Percentiles rank a stretch among this genome's conserved stretches.
Conservation (phyloP, 2,888 invertebrate species). For the Lasioglossum vierecki region DNA sequence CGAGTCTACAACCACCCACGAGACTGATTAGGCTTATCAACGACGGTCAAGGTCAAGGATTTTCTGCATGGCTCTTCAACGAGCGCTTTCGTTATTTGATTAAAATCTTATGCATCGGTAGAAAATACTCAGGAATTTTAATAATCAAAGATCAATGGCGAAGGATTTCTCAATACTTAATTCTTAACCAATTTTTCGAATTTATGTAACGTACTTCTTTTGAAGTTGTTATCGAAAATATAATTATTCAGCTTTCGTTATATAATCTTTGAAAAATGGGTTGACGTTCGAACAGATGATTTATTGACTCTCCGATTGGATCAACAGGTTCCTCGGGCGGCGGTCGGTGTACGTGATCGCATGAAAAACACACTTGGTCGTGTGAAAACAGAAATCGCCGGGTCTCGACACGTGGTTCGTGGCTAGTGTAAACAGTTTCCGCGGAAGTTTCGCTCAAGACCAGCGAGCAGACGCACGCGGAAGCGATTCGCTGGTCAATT, state of each 20-base stretch:
- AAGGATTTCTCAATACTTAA: no score
- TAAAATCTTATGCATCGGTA: neutral
- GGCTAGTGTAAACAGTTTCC: neutral
- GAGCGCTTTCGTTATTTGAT: neutral
- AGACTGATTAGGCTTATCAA: conserved; percentile 35
- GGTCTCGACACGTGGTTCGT: neutral
- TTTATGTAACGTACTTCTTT: no score
- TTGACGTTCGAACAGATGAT: neutral
- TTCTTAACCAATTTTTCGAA: no score
- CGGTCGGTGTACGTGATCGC: neutral
- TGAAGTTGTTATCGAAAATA: no score
- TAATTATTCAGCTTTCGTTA: no score
- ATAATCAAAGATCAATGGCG: no score
- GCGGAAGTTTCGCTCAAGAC: neutral
- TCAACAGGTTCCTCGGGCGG: neutral
- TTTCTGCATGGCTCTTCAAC: neutral
- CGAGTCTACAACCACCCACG: neutral
- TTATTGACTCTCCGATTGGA: neutral
- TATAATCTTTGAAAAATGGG: neutral
- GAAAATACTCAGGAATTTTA: no score
- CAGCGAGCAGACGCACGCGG: neutral
- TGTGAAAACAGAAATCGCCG: neutral
- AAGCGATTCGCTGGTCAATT: neutral
- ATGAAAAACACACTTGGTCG: neutral
- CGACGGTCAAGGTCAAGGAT: conserved; percentile 19